phyloP scores from a whole-genome alignment of 1,140 invertebrate species.

The Bombus pascuorum region DNA sequence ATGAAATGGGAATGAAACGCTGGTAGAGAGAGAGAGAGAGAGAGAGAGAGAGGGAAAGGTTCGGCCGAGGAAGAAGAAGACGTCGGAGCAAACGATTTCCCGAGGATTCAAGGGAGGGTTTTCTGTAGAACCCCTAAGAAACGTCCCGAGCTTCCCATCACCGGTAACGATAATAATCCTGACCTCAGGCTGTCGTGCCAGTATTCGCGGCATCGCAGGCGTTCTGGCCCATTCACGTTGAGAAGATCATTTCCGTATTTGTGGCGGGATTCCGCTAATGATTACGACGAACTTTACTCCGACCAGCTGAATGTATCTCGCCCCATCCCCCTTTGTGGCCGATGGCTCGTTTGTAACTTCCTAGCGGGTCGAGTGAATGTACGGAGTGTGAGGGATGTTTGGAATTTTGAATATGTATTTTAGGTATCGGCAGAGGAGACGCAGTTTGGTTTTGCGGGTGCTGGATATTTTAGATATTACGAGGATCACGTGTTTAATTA shows the following conservation, averaged over 20 bases:
- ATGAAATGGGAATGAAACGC: constrained; percentile 21
- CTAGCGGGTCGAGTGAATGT: not conserved
- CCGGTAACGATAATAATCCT: constrained; percentile 59
- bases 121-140: constrained; percentile 49
- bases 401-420: not conserved
- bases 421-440: not conserved
- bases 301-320: not conserved
- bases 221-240: not conserved
- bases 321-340: not conserved
- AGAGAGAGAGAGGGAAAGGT: not conserved
- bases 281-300: constrained; percentile 11
- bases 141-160: constrained; percentile 43
- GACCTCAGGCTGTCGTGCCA: constrained; percentile 39
- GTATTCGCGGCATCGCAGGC: not conserved
- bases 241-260: constrained; percentile 51
- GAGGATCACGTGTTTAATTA: not conserved
- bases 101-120: constrained; percentile 22
- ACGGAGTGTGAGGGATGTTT: not conserved
- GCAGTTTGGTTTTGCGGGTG: not conserved
- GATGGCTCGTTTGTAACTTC: not conserved
- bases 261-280: constrained; percentile 38
- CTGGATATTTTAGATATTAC: not conserved
- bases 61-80: not conserved
- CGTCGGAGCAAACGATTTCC: constrained; percentile 25
- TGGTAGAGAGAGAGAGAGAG: not conserved